Percentiles rank a stretch among this genome's conserved stretches.
Evolutionary conservation across 2,797 vertebrate species (phyloP).

Genomic region (Danionella dracula): DNA sequence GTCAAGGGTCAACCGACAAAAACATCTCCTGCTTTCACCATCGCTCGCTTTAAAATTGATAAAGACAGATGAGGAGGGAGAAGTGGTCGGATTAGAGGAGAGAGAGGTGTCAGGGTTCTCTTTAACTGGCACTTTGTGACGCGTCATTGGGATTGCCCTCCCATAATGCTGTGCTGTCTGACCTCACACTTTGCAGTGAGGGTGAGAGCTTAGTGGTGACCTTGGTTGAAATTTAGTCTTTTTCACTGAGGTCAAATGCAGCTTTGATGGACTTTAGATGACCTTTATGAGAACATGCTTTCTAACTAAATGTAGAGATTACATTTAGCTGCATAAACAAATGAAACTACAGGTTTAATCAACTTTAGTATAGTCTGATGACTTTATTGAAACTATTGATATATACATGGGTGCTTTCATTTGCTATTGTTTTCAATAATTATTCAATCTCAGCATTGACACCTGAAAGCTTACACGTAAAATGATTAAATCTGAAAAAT

Average conservation of each 20-base stretch:
- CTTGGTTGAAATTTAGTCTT: slow-evolving; percentile 1
- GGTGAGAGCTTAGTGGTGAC: slow-evolving; percentile 30
- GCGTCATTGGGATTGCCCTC: slow-evolving; percentile 42
- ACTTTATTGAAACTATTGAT: too few relatives aligned
- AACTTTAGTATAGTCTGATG: too few relatives aligned
- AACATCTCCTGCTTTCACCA: slow-evolving; percentile 44
- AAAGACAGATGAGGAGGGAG: slow-evolving; percentile 40
- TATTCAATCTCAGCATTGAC: too few relatives aligned
- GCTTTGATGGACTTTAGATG: neutral
- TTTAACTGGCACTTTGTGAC: slow-evolving; percentile 45
- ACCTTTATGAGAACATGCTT: neutral
- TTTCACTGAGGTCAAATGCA: neutral
- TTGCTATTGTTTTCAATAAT: too few relatives aligned
- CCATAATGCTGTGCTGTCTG: slow-evolving; percentile 36
- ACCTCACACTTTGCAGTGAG: slow-evolving; percentile 40
- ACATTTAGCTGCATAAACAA: too few relatives aligned
- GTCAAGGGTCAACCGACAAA: slow-evolving; percentile 53
- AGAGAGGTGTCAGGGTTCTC: slow-evolving; percentile 35
- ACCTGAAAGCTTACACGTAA: too few relatives aligned
- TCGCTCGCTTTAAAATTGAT: slow-evolving; percentile 48
- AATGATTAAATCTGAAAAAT: too few relatives aligned
- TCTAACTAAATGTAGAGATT: too few relatives aligned
- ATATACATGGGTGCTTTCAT: too few relatives aligned
- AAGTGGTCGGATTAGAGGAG: slow-evolving; percentile 14
- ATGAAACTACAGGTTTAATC: too few relatives aligned